phyloP scores from a whole-genome alignment of 2,797 vertebrate species.

The Apogon hyalosoma region DNA sequence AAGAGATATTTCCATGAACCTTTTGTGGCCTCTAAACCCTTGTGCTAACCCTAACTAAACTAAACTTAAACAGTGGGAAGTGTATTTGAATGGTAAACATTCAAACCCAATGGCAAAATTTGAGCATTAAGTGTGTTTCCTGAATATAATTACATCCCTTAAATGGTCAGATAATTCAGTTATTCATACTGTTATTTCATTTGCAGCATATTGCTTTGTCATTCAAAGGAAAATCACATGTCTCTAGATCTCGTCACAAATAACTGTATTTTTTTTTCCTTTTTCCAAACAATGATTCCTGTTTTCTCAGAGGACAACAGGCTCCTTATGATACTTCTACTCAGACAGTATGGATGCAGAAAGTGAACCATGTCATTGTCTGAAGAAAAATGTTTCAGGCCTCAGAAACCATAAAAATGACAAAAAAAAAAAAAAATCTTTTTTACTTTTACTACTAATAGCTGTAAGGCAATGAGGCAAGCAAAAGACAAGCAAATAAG shows the following conservation, averaged over 20 bases:
- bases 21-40: no score
- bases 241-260: conserved; percentile 26
- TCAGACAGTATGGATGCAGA: neutral
- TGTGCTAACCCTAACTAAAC: no score
- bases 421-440: no score
- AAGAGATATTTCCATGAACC: no score
- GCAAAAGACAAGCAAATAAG: conserved; percentile 12
- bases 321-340: conserved; percentile 34
- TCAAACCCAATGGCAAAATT: no score
- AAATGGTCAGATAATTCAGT: no score
- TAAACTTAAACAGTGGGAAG: no score
- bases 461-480: conserved; percentile 45
- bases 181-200: neutral
- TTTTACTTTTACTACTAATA: conserved; percentile 17
- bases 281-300: conserved; percentile 39
- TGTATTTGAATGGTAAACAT: no score
- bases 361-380: conserved; percentile 35
- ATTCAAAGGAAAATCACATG: conserved; percentile 42
- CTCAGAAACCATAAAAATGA: conserved; percentile 36
- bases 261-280: conserved; percentile 18
- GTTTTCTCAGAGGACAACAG: conserved; percentile 49
- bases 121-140: no score
- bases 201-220: conserved; percentile 10
- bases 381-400: conserved; percentile 22
- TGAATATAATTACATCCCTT: no score